Evolutionary conservation across 2,888 invertebrate species (phyloP).

Genomic region (Lycaena phlaeas): DNA sequence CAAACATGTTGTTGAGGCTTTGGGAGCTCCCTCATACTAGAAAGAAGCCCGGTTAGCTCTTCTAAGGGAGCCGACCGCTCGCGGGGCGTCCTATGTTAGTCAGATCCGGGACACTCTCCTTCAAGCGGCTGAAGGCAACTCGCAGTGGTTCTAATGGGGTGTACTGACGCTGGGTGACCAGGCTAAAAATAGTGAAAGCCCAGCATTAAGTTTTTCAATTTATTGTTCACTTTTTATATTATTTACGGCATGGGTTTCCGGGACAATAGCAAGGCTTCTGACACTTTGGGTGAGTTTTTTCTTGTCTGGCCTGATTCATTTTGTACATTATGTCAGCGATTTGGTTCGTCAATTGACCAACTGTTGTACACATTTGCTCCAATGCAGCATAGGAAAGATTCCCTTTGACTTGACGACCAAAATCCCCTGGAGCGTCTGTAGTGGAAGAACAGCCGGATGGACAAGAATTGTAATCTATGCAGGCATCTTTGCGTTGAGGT

Average conservation of each 20-base stretch:
- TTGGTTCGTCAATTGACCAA: conserved; percentile 31
- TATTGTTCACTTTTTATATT: conserved; percentile 6
- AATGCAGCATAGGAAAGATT: conserved; percentile 28
- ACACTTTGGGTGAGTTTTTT: conserved; percentile 25
- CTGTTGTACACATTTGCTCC: conserved; percentile 33
- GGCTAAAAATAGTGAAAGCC: no score
- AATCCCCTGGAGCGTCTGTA: conserved; percentile 26
- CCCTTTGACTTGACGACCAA: no score
- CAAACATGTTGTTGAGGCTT: no score
- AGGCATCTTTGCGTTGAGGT: no score
- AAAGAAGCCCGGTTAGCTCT: no score
- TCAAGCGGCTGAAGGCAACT: no score
- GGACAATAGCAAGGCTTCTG: conserved; percentile 42
- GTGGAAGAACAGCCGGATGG: conserved; percentile 21
- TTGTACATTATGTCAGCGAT: conserved; percentile 29
- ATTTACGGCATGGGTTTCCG: conserved; percentile 26
- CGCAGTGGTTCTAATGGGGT: no score
- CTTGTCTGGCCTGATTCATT: conserved; percentile 28
- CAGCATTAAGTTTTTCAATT: conserved; percentile 22
- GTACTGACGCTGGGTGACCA: no score
- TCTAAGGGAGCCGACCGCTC: no score
- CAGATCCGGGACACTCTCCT: no score
- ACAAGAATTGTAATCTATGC: conserved; percentile 15
- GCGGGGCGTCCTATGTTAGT: no score
- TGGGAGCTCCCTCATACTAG: no score